Base-by-base conservation (phyloP, 2,113 vertebrate genomes). In the Acinonyx jubatus region DNA sequence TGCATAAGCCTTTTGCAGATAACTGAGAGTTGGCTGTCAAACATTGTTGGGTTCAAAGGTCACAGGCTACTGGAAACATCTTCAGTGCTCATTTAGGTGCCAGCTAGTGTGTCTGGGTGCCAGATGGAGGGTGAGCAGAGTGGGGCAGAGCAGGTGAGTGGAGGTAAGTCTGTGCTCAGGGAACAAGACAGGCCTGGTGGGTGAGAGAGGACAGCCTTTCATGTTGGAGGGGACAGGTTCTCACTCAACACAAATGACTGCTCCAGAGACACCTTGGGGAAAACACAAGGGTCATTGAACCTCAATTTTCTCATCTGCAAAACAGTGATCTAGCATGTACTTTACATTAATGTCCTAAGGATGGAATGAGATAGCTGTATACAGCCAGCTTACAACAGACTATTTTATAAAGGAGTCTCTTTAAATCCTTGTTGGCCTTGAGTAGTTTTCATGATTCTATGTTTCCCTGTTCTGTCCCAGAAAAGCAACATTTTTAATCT, bases 401-500 rank as follows among this genome's bases (percentile, higher is more conserved):
- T 41, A 8, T 13, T 84, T 88, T 57, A 23, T 52, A 45, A 41
- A 38, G 33, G 21, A 16, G 41, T 69, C 10, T 7, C 38, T 85
- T 7, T 55, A 88, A 78, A 45, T 63, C 16, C 29, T 61, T n/a
- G 9, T 13, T 55, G 78, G 29, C 71, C 45, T 48, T 55, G 52
- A 73, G 45, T 85, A 29, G 1, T 89, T 93, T 83, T 85, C 73
- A 41, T n/a, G 84, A 86, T 73, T 88, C 31, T 23, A 0, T 78
- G 29, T 68, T 61, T 91, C 16, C 31, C 19, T 45, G 7, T 52
- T 96, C 57, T 81, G 4, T 93, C 31, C 41, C 41, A 92, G 74
- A 74, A 95, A 76, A 94, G n/a, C 57, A 95, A 45, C 50, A 48
- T 69, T 96, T 95, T 52, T 21, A 61, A 68, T 73, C n/a, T 76